Evolutionary conservation across 2,888 invertebrate species (phyloP).

Genomic region (Cancer borealis): DNA sequence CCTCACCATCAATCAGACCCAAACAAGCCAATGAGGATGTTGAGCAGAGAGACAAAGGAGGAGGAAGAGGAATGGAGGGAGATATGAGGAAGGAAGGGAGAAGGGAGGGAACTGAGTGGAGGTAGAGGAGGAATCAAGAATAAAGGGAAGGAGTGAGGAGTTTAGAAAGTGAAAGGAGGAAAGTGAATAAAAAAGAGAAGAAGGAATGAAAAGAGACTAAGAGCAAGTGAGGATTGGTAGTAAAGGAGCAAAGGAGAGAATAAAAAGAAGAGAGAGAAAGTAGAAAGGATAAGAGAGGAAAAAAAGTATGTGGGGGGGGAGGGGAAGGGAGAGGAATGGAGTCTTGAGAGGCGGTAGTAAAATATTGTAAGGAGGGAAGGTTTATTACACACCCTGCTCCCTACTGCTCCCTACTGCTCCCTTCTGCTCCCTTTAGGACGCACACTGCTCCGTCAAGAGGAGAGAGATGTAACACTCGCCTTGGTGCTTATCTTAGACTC

Average conservation of each 20-base stretch:
- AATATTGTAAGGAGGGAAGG: background rate
- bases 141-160: background rate
- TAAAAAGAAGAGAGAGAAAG: background rate
- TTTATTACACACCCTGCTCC: conserved; percentile 13
- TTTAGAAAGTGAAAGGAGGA: background rate
- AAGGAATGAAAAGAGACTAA: background rate
- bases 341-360: conserved; percentile 12
- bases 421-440: background rate
- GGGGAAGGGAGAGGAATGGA: background rate
- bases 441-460: background rate
- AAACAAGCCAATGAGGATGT: conserved; percentile 13
- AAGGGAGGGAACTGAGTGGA: background rate
- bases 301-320: background rate
- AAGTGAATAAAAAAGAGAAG: background rate
- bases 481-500: background rate
- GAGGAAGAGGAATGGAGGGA: background rate
- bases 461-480: conserved; percentile 29
- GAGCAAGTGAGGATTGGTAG: background rate
- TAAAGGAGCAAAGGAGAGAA: background rate
- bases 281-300: background rate
- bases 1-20: background rate
- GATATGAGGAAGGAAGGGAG: background rate
- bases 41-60: background rate
- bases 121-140: background rate
- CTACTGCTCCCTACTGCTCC: conserved; percentile 1